Base-by-base conservation (phyloP, 2,888 invertebrate genomes). In the Ochropleura leucogaster region DNA sequence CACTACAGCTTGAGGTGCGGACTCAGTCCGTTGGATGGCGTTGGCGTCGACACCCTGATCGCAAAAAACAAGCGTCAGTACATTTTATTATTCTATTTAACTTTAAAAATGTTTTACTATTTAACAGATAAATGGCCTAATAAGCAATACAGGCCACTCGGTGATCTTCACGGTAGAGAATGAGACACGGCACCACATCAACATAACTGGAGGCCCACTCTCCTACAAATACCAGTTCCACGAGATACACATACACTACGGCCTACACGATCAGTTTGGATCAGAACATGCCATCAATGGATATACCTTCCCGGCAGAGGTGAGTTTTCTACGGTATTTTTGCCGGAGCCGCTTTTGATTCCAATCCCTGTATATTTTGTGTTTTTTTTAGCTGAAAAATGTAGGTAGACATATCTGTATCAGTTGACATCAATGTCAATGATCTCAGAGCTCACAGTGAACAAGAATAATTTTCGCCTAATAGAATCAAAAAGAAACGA, bases 221-320 rank as follows among this genome's bases (percentile, higher is more conserved):
- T 99, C 99, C 78, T 99, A 99, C 96, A 98, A 98, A 91, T 99
- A 99, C 96, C 98, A 98, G 95, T 98, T 99, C 93, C 98, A 99
- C 92, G 99, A 99, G 96, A 98, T 99, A 87, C 99, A 99, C 95
- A 97, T 99, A 91, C 99, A 99, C 95, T 99, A 99, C 92, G 99
- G 99, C 10, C 97, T 98, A 75, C 98, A 98, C 91, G 99, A 99
- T 95, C 98, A 98, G 92, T 98, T 98, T 88, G 99, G 99, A 44
- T 99, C 99, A 18, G 99, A 99, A 93, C 99, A 99, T 95, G 99
- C 98, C 75, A 98, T 99, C 91, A 99, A 99, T 92, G 99, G 99
- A 85, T 98, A 99, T 91, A 98, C 99, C 72, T 99, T 99, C 95
- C 99, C 99, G 12, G 99, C 99, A 72, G 99, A 99, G 98, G 99